Evolutionary conservation across 2,888 invertebrate species (phyloP).

Genomic region (Lymantria dispar): DNA sequence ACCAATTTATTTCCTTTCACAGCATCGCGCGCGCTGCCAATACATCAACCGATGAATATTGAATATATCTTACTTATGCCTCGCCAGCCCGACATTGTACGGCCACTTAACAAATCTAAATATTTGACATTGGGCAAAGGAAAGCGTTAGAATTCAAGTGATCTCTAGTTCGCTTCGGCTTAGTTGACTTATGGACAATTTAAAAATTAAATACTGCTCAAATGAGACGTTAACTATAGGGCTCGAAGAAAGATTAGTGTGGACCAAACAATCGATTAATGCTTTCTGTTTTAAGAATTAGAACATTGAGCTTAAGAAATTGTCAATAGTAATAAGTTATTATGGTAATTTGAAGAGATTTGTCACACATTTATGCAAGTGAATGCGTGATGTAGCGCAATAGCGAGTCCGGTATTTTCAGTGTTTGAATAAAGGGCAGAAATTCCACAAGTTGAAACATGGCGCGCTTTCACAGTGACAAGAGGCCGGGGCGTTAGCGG

Average conservation of each 20-base stretch:
- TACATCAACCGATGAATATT: constrained; percentile 70
- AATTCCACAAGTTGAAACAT: constrained; percentile 59
- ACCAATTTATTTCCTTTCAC: constrained; percentile 52
- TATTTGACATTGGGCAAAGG: constrained; percentile 79
- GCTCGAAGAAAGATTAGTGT: constrained; percentile 50
- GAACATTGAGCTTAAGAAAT: too few relatives aligned
- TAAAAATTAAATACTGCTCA: constrained; percentile 76
- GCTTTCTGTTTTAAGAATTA: constrained; percentile 15
- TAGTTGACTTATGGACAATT: constrained; percentile 78
- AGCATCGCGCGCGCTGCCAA: constrained; percentile 44
- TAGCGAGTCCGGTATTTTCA: constrained; percentile 37
- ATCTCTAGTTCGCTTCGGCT: constrained; percentile 68
- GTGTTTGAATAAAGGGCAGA: constrained; percentile 57
- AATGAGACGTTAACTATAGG: constrained; percentile 64
- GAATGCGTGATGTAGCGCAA: constrained; percentile 10
- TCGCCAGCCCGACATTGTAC: constrained; percentile 74
- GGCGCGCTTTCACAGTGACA: constrained; percentile 56
- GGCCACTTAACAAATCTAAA: constrained; percentile 81
- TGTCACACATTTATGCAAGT: constrained; percentile 27
- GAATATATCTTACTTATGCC: constrained; percentile 68
- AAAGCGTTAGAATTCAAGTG: constrained; percentile 83
- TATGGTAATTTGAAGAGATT: constrained; percentile 33
- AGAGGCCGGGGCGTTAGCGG: constrained; percentile 52
- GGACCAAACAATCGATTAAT: constrained; percentile 34
- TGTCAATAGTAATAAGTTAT: too few relatives aligned